Conservation (phyloP, 2,797 vertebrate species). For the Podarcis siculus region DNA sequence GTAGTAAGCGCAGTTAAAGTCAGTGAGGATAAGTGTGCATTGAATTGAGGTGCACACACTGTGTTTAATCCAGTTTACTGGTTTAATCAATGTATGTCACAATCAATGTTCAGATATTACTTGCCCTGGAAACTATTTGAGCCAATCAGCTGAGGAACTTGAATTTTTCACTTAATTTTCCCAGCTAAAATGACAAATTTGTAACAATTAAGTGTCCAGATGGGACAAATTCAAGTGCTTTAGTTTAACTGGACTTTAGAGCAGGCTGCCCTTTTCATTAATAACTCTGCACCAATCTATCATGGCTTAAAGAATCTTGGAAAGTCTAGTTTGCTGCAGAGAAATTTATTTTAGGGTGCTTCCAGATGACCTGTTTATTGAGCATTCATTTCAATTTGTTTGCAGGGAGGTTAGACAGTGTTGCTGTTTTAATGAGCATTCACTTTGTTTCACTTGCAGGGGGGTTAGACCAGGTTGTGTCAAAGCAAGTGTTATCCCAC, state of each 20-base stretch:
- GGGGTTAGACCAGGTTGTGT: no score
- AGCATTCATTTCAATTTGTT: no score
- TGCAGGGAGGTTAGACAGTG: no score
- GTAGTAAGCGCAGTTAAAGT: no score
- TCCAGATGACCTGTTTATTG: no score
- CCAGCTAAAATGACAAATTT: background rate
- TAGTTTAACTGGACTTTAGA: background rate
- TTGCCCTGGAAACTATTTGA: background rate
- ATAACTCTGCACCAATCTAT: background rate
- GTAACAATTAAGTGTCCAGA: background rate
- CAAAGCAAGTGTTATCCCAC: no score
- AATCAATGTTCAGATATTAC: constrained; percentile 31
- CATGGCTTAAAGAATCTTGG: no score
- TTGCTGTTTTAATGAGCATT: no score
- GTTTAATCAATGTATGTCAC: constrained; percentile 46
- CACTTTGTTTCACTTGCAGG: no score
- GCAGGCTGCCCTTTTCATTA: background rate
- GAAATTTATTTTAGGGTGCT: no score
- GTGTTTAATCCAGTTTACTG: constrained; percentile 54
- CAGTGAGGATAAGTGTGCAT: no score
- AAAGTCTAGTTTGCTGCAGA: no score
- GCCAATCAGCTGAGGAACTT: background rate
- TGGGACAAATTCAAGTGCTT: background rate
- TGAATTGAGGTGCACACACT: background rate
- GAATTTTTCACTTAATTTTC: background rate